Evolutionary conservation across 2,113 vertebrate genomes (phyloP).

Genomic region (Cebus imitator): DNA sequence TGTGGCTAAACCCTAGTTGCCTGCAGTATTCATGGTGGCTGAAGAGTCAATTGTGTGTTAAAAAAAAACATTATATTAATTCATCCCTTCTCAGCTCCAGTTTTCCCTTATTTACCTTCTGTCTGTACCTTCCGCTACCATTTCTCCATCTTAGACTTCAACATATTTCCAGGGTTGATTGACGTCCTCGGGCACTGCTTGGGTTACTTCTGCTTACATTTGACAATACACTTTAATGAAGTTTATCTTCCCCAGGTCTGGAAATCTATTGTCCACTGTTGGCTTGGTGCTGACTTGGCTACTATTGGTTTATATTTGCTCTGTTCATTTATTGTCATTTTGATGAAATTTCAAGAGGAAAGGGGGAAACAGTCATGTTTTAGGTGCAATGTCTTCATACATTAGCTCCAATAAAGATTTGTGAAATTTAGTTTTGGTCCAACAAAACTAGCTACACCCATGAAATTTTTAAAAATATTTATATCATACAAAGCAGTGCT

Average conservation of each 20-base stretch:
- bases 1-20: neutral
- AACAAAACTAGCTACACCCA: neutral
- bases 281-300: neutral
- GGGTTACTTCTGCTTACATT: neutral
- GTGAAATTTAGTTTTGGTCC: neutral
- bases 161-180: neutral
- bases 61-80: neutral
- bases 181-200: neutral
- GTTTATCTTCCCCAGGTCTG: neutral
- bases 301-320: neutral
- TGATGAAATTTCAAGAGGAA: neutral
- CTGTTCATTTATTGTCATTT: neutral
- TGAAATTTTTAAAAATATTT: neutral
- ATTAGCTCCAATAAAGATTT: neutral
- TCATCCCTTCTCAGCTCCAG: neutral
- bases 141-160: neutral
- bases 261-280: neutral
- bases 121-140: neutral
- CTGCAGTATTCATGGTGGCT: neutral
- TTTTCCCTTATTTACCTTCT: neutral
- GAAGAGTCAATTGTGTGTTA: neutral
- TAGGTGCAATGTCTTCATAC: neutral
- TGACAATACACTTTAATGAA: neutral
- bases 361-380: neutral
- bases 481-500: neutral